Evolutionary conservation across 1,140 invertebrate genomes (phyloP), one percentile per base, ranked within the genome.

Genomic region (Lepidurus arcticus): DNA sequence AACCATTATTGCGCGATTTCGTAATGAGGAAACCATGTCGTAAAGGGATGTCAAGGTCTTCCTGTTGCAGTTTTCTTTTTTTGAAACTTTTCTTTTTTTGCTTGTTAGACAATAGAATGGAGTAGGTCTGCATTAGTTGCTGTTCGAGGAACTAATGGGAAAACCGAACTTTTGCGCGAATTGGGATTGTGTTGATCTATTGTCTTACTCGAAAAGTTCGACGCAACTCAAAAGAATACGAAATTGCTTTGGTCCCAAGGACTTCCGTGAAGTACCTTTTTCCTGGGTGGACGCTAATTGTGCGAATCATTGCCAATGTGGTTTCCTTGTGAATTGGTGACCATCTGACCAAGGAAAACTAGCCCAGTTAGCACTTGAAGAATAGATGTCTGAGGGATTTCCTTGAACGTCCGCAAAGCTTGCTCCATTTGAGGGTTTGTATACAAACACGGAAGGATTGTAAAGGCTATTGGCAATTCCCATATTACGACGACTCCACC

Each of bases 341-440:
- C n/a, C n/a, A n/a, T n/a, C n/a, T n/a, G n/a, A n/a, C 53, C 53
- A 65, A 65, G 53, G 53, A 65, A 65, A 65, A 65, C 53, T 9
- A 65, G 53, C 53, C 21, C 13, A 13, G 16, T 65, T 7, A 21
- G 21, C 53, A 8, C 53, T 65, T 65, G 53, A 65, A 65, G 16
- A 65, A 65, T 65, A 6, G 2, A 21, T 1, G 53, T 65, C 21
- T 65, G 53, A 16, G 53, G 13, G 53, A 16, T 65, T 21, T 65
- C 53, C 53, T 65, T 65, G 53, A 65, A 16, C 21, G 53, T 21
- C 13, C 9, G 13, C 53, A 9, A 16, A 21, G 6, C 16, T 65
- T 65, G 13, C 53, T 65, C 16, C 1, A 16, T 21, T 65, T 16
- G 53, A 16, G 53, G 21, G 16, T 65, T 13, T 65, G 53, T 65